These are phyloP conservation scores for Chaetura pelagica DNA, from an alignment of 2,113 vertebrate genomes.

Conservation along the genomic window DNA sequence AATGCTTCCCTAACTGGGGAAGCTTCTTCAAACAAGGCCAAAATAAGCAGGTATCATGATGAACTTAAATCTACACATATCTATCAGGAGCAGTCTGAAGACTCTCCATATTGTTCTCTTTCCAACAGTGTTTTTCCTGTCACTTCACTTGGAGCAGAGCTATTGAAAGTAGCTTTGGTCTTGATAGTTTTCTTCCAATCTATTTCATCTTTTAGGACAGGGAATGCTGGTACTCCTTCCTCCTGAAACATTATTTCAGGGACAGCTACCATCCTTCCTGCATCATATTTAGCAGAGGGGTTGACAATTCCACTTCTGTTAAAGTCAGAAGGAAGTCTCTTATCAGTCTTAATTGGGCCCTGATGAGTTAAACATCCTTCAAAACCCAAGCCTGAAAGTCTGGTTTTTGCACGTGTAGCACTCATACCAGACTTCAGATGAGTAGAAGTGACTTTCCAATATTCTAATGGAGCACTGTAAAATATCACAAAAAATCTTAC, in stretches of 20 bases:
- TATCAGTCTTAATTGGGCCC: not conserved
- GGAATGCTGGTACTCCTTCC: not conserved
- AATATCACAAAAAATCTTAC: conserved; percentile 33
- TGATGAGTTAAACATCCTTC: not conserved
- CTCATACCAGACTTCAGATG: not conserved
- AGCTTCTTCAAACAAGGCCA: not conserved
- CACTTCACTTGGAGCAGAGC: not conserved
- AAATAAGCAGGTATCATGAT: not conserved
- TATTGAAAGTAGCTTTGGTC: not conserved
- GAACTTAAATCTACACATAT: not conserved
- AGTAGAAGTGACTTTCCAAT: not conserved
- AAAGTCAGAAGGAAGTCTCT: not conserved
- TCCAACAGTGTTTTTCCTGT: not conserved
- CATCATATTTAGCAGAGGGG: not conserved
- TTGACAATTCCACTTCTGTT: not conserved
- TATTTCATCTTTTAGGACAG: not conserved
- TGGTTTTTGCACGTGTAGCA: not conserved
- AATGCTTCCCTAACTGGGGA: not conserved
- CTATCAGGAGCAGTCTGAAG: not conserved
- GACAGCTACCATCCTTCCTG: not conserved
- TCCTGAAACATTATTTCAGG: not conserved
- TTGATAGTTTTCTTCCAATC: not conserved
- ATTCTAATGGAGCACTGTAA: conserved; percentile 1
- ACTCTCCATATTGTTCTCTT: not conserved
- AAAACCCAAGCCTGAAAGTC: not conserved